Evolutionary conservation across 2,888 invertebrate species (phyloP), one percentile per base, ranked within the genome.

Genomic region (Andrena hattorfiana): DNA sequence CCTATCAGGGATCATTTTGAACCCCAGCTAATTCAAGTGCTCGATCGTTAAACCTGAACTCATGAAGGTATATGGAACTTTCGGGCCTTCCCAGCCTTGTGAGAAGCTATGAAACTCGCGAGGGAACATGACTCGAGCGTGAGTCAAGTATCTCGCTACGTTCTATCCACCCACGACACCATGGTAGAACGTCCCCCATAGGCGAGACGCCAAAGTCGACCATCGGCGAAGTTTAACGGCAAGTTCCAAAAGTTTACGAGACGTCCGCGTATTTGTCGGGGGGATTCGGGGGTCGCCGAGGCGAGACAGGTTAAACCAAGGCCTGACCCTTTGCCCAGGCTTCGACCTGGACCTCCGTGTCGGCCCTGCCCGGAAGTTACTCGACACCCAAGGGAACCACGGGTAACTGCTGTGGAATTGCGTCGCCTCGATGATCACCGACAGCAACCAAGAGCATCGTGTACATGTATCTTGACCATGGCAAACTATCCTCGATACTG

Each of bases 171-270:
- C 56, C 1, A 42, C 56, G 56, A 16, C 16, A 62, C 49, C 51
- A 48, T 16, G 42, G 35, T 48, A 16, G 30, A 10, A 35, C n/a
- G 30, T n/a, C 30, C 16, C 13, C 62, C 51, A 51, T 35, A 26
- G 75, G 13, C 35, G 63, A 16, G 8, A 26, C 54, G 67, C 32
- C 66, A n/a, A 81, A 72, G 77, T 73, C 64, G 77, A 81, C 82
- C 72, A 77, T 69, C 76, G 68, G 10, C 72, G 51, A 64, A 83
- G 83, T 78, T 83, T 71, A 83, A 77, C 70, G 82, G 74, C 62
- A 83, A 82, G 74, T 82, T 67, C 26, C 8, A 68, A 62, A 82
- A 85, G 82, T 85, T 85, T 84, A 81, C 73, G 84, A 84, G 84
- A 84, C 72, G 71, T 81, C 74, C 77, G 26, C 76, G 81, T 78